Base-by-base conservation (phyloP, 1,140 invertebrate genomes). In the Panagrolaimus sp. region DNA sequence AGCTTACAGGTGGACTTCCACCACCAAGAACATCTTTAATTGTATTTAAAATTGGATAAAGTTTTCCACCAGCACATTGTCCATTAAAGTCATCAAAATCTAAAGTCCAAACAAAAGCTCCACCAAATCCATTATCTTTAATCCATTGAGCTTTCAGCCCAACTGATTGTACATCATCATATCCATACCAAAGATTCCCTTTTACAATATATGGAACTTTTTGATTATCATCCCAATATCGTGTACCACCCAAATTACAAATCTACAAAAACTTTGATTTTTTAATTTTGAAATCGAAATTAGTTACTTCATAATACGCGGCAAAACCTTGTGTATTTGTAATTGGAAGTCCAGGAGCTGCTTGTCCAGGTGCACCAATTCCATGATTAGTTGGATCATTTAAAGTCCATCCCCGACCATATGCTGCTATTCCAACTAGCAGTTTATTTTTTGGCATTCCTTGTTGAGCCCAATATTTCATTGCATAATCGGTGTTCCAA, bases 51-150 rank as follows among this genome's bases (percentile, higher is more conserved):
- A 57, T 57, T 11, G 51, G 51, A 23, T 57, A 57, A 16, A 27
- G 20, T 11, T 27, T 57, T 57, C 51, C 51, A 4, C 51, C 51
- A n/a, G n/a, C 11, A 27, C 51, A 57, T 2, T 25, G 20, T 8
- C 20, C 27, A 27, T 57, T 57, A 13, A 57, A 57, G 11, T 57
- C 51, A 25, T 57, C 65, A 25, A 42, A 63, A 77, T 96, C 92
- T 0, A 96, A 86, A 0, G 92, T 92, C 93, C 93, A 97, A 0
- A 93, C 90, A 91, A 96, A 95, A 27, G 92, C 92, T 9, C 94
- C 94, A 31, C 89, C 93, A 77, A 90, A 93, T 11, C 90, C 90
- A 65, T 90, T 90, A 48, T 90, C 88, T 16, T 69, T 62, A 8
- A 44, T 38, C 45, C 53, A 75, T 38, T 48, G 47, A 20, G 16